Percentiles rank a stretch among this genome's conserved stretches.
Evolutionary conservation across 2,113 vertebrate genomes (phyloP).

Genomic region (Amphiprion percula): DNA sequence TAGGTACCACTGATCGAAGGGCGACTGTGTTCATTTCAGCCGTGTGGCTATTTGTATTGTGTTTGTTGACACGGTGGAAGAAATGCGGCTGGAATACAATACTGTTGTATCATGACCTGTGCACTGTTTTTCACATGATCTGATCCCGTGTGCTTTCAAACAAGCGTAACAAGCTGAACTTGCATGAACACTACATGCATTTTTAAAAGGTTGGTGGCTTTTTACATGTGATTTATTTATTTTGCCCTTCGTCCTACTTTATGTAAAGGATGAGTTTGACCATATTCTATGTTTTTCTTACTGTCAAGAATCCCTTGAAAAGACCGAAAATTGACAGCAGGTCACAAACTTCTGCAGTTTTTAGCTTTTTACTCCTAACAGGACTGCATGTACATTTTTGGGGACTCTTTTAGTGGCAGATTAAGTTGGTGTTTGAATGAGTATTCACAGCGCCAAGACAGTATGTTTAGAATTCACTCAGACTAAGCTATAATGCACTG

Average conservation of each 20-base stretch:
- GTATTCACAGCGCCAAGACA: background rate
- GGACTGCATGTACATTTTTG: too few species aligned
- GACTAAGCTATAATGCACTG: background rate
- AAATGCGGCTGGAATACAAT: background rate
- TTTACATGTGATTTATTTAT: too few species aligned
- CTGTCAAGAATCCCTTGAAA: background rate
- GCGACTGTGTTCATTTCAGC: slow-evolving; percentile 30
- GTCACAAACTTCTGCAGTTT: too few species aligned
- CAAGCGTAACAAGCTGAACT: too few species aligned
- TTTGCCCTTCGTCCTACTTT: too few species aligned
- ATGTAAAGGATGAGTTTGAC: too few species aligned
- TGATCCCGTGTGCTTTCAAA: too few species aligned
- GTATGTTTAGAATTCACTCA: slow-evolving; percentile 1
- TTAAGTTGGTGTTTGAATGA: background rate
- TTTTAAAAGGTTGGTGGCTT: too few species aligned
- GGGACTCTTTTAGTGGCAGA: too few species aligned
- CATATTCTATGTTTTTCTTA: background rate
- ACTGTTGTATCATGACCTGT: background rate
- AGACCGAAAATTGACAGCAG: background rate
- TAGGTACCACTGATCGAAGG: slow-evolving; percentile 18
- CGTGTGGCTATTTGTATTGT: slow-evolving; percentile 9
- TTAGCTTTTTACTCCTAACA: too few species aligned
- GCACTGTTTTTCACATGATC: background rate
- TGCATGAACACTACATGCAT: background rate
- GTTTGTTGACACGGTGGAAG: slow-evolving; percentile 20